These are phyloP conservation scores for Hypotaenidia okinawae DNA, from an alignment of 2,797 vertebrate genomes.

Conservation along the genomic window DNA sequence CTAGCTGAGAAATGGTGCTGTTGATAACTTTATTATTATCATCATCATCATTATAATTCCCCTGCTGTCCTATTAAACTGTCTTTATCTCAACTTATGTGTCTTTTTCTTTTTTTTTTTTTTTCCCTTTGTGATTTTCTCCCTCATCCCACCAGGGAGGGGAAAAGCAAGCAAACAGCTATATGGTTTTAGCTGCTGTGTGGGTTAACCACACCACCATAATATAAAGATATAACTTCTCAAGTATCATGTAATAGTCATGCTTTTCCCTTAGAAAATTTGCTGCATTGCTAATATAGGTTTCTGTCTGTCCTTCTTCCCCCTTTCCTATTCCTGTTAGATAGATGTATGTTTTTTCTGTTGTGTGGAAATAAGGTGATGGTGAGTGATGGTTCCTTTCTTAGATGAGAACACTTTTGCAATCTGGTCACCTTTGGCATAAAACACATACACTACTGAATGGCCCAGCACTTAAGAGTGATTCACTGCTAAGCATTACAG, in stretches of 20 bases:
- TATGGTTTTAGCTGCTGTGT: too few relatives aligned
- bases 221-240: slow-evolving; percentile 42
- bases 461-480: slow-evolving; percentile 72
- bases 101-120: too few relatives aligned
- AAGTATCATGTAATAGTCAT: slow-evolving; percentile 54
- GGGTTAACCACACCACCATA: not conserved
- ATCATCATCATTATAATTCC: too few relatives aligned
- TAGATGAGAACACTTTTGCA: slow-evolving; percentile 67
- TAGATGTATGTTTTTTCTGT: slow-evolving; percentile 59
- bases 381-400: slow-evolving; percentile 66
- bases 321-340: slow-evolving; percentile 56
- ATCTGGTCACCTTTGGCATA: slow-evolving; percentile 74
- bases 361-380: slow-evolving; percentile 72
- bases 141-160: too few relatives aligned
- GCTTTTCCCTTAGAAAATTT: slow-evolving; percentile 67
- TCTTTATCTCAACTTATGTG: too few relatives aligned
- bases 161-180: too few relatives aligned
- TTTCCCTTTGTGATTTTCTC: too few relatives aligned
- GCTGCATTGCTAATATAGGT: slow-evolving; percentile 58
- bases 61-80: too few relatives aligned
- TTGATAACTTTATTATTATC: too few relatives aligned
- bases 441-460: slow-evolving; percentile 68
- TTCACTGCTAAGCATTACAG: slow-evolving; percentile 70
- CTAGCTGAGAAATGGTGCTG: too few relatives aligned
- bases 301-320: not conserved